Percentiles rank a stretch among this genome's conserved stretches.
Conservation (phyloP, 2,113 vertebrate species). For the Macquaria australasica region DNA sequence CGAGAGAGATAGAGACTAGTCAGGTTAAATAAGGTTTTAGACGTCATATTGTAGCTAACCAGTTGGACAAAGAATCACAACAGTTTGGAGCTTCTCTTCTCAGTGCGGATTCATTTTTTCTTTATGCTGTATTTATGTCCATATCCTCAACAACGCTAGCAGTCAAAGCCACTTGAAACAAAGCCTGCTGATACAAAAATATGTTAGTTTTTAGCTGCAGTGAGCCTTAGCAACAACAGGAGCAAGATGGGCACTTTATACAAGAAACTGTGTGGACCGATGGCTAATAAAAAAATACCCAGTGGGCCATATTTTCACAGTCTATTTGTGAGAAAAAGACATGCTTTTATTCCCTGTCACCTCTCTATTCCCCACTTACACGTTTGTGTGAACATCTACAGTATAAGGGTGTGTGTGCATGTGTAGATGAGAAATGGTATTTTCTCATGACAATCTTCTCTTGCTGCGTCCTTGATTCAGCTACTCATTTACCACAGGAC, state of each 20-base stretch:
- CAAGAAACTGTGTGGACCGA: not conserved
- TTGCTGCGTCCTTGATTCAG: constrained; percentile 39
- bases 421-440: not conserved
- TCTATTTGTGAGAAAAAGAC: not conserved
- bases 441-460: constrained; percentile 38
- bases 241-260: not conserved
- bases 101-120: not conserved
- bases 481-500: constrained; percentile 62
- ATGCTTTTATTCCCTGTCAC: not conserved
- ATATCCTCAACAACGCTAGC: not conserved
- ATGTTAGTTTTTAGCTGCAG: constrained; percentile 15
- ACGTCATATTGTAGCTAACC: not conserved
- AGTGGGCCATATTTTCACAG: not conserved
- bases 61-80: not conserved
- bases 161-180: not conserved
- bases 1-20: no score
- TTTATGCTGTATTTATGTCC: not conserved
- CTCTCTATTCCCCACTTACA: not conserved
- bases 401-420: not conserved
- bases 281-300: not conserved
- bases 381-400: not conserved
- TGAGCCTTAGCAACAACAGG: constrained; percentile 1
- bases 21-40: not conserved
- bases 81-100: not conserved
- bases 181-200: not conserved